Evolutionary conservation across 2,888 invertebrate genomes (phyloP).

Genomic region (Dioctria linearis): DNA sequence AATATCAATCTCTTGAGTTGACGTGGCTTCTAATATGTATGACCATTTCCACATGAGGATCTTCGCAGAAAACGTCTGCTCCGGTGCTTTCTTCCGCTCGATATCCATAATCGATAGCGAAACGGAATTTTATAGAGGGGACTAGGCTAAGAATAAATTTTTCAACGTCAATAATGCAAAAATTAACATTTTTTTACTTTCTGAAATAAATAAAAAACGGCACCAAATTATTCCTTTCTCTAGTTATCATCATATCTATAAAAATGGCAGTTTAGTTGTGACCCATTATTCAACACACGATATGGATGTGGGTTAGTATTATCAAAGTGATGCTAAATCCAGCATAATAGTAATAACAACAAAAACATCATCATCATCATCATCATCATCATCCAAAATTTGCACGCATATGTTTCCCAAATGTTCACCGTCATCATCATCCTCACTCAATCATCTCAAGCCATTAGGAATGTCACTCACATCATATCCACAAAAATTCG

Average conservation of each 20-base stretch:
- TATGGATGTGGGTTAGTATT: not conserved
- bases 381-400: conserved; percentile 15
- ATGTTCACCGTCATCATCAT: conserved; percentile 21
- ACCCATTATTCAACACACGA: conserved; percentile 23
- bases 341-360: not conserved
- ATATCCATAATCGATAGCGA: too few species aligned
- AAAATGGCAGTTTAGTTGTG: conserved; percentile 15
- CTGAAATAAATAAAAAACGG: too few species aligned
- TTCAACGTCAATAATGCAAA: too few species aligned
- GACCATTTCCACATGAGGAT: too few species aligned
- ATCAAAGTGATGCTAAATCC: not conserved
- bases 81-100: too few species aligned
- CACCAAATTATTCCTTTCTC: too few species aligned
- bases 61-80: too few species aligned
- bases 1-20: too few species aligned
- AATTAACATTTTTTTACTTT: too few species aligned
- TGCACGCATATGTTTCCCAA: conserved; percentile 42
- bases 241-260: not conserved
- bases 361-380: not conserved
- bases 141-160: too few species aligned
- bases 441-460: conserved; percentile 17
- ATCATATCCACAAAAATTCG: not conserved
- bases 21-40: too few species aligned
- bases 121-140: too few species aligned
- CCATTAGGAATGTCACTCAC: conserved; percentile 37